Conservation (phyloP, 1,140 invertebrate genomes). For the Neodiprion pinetum region DNA sequence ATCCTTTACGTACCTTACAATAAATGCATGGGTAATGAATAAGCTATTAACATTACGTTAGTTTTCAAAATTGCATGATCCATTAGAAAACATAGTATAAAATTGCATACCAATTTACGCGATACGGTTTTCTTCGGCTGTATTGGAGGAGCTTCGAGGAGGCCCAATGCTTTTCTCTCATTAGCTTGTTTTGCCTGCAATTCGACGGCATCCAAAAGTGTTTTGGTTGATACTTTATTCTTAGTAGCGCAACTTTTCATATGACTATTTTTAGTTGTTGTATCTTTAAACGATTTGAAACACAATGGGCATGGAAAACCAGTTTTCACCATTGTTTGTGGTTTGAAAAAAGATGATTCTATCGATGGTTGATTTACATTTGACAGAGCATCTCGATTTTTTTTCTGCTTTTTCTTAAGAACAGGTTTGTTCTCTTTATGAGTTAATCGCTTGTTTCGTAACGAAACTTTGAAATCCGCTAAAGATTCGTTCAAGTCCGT, state of each 20-base stretch:
- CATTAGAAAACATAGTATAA: not conserved
- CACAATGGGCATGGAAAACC: constrained; percentile 56
- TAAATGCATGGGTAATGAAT: too few relatives aligned
- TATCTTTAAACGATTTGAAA: constrained; percentile 53
- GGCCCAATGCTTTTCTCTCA: constrained; percentile 59
- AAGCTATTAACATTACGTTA: not conserved
- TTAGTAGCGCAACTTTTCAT: constrained; percentile 60
- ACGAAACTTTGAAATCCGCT: constrained; percentile 10
- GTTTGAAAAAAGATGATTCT: constrained; percentile 53
- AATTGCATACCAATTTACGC: not conserved
- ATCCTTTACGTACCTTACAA: too few relatives aligned
- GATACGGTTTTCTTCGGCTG: constrained; percentile 26
- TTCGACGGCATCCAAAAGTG: constrained; percentile 56
- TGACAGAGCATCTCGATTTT: constrained; percentile 8
- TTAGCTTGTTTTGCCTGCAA: constrained; percentile 58
- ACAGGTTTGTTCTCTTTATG: constrained; percentile 21
- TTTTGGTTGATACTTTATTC: constrained; percentile 56
- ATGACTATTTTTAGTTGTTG: constrained; percentile 44
- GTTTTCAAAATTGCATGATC: not conserved
- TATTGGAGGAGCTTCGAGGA: constrained; percentile 49
- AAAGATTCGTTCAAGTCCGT: constrained; percentile 18
- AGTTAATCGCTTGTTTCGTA: constrained; percentile 18
- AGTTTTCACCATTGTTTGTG: constrained; percentile 29
- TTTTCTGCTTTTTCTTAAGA: constrained; percentile 21
- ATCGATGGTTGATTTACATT: constrained; percentile 36